Evolutionary conservation across 2,797 vertebrate species (phyloP), one percentile per base, ranked within the genome.

Genomic region (Enteromius thamalakanensis): DNA sequence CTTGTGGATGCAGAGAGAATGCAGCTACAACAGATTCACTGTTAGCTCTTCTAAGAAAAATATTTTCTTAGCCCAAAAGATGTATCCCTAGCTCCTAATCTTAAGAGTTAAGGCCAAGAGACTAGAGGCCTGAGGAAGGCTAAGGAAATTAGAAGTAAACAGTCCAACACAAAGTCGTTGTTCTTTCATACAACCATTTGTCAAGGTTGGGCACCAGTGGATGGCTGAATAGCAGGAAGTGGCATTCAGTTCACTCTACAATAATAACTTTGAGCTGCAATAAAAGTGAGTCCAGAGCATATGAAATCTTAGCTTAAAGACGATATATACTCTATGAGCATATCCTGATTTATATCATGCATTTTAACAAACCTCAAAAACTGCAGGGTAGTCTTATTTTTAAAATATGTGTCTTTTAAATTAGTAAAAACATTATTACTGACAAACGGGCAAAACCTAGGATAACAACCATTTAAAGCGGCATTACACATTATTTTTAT

Each of bases 161-260:
- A 85, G 84, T 74, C 70, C 51, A 26, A 64, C 84, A 90, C 91
- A 88, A 89, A 49, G 37, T 76, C 88, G 83, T 89, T 88, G 84
- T 90, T 93, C 87, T 93, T 91, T 89, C 67, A 89, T 85, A 85
- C 89, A 83, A 78, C 79, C 76, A 90, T 87, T 58, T 71, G 88
- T 89, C 90, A 88, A 79, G 68, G 6, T 0, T 81, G 49, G 76
- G 69, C 62, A 82, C 78, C 45, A 62, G 58, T 32, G n/a, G 76
- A 49, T 71, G 71, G 47, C 91, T 93, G 81, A 95, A 95, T 94
- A 76, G 90, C 69, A 94, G 94, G 94, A 96, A 93, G 89, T 89
- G 87, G 87, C 26, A 89, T 88, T 87, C 83, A 4, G 85, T 92
- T 92, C 92, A 92, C 84, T 85, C 75, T 84, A 70, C 83, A 87